Base-by-base conservation (phyloP, 2,113 vertebrate genomes). In the Rhodinocichla rosea region DNA sequence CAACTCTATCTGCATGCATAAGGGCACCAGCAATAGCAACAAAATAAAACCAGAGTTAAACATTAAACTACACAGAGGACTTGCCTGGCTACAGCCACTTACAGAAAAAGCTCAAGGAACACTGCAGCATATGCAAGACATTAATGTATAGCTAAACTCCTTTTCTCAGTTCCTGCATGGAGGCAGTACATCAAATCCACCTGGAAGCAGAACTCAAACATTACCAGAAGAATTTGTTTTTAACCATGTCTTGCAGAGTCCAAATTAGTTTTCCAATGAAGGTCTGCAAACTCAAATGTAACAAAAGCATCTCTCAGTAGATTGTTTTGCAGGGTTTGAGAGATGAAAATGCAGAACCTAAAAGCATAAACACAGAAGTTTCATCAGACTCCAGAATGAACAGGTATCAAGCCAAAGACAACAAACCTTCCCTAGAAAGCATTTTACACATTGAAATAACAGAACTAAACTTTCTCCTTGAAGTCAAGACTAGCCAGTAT, bases 11-110 rank as follows among this genome's bases (percentile, higher is more conserved):
- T 28, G 47, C 22, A 39, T 7, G 60, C 0, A 0, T 30, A 49
- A 73, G 17, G 87, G 40, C 50, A 68, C 15, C 28, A 57, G 62
- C 65, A 67, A 50, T 0, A 50, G 18, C 45, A 75, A 47, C 30
- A 82, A 93, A 87, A 82, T 64, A 59, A 81, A 87, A 59, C 15
- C 6, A 28, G 52, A 81, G 57, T 59, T 59, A 92, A 94, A 90
- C 55, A 73, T 71, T 91, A 76, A 95, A 37, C 92, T 49, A 20
- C 39, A 39, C 7, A 8, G 0, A 80, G 20, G 65, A 18, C 45
- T 65, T 45, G 79, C 37, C 71, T 57, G 86, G 70, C 83, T 49
- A 44, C 57, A 69, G 78, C 19, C 74, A 35, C 17, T 74, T 70
- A 45, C 84, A 55, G 49, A 47, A 84, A 76, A 68, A 75, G 39